These are phyloP conservation scores for Dichetophora obliterata DNA, from an alignment of 2,888 invertebrate species.

Conservation along the genomic window DNA sequence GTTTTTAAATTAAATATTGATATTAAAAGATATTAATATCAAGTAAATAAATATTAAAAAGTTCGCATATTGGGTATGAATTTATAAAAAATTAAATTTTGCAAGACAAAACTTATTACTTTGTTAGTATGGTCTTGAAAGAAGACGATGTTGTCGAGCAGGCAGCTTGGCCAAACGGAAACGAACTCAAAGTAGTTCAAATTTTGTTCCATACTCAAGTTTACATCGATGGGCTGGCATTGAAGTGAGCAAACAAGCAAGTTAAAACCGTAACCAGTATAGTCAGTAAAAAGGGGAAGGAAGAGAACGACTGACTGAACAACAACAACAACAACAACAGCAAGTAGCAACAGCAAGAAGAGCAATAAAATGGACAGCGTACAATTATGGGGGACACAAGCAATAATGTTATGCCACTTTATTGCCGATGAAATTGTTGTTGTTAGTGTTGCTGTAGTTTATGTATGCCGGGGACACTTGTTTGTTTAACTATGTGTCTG, in stretches of 20 bases:
- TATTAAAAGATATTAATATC: too few species aligned
- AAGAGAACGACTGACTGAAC: not conserved
- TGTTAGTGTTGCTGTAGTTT: slow-evolving; percentile 25
- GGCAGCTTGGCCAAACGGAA: not conserved
- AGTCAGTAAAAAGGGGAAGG: slow-evolving; percentile 13
- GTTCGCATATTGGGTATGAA: too few species aligned
- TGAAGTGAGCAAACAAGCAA: not conserved
- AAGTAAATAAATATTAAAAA: too few species aligned
- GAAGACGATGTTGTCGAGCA: not conserved
- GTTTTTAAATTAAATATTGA: too few species aligned
- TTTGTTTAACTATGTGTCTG: slow-evolving; percentile 42
- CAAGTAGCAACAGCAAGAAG: slow-evolving; percentile 10
- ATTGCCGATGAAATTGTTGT: slow-evolving; percentile 24
- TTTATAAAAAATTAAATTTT: too few species aligned
- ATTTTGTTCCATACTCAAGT: not conserved
- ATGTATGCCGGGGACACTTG: slow-evolving; percentile 41
- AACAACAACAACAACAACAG: slow-evolving; percentile 21
- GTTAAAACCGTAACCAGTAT: not conserved
- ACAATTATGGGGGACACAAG: slow-evolving; percentile 28
- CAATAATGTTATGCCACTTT: slow-evolving; percentile 21
- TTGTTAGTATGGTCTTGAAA: too few species aligned
- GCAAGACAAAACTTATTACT: too few species aligned
- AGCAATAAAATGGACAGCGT: slow-evolving; percentile 26
- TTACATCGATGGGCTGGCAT: not conserved
- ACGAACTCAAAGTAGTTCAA: slow-evolving; percentile 1